Evolutionary conservation across 2,888 invertebrate species (phyloP).

Genomic region (Scrobipalpa costella): DNA sequence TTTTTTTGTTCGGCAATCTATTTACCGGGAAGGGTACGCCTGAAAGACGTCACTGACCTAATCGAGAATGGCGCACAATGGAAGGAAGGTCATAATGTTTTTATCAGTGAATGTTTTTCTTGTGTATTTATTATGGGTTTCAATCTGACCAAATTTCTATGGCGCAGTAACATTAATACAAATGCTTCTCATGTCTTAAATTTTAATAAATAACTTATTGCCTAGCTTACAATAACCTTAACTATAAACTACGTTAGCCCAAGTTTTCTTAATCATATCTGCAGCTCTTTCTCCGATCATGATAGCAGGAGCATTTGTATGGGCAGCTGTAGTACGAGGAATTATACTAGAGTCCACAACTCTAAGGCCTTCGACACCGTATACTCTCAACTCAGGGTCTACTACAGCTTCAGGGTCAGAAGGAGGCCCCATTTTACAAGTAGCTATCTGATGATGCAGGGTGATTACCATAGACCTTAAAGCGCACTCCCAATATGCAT

Average conservation of each 20-base stretch:
- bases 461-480: conserved; percentile 79
- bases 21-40: conserved; percentile 25
- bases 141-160: too few species aligned
- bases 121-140: not conserved
- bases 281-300: conserved; percentile 89
- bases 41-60: conserved; percentile 6
- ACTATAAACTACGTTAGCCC: conserved; percentile 60
- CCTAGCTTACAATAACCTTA: conserved; percentile 6
- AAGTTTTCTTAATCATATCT: conserved; percentile 83
- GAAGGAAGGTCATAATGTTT: not conserved
- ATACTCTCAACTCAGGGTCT: conserved; percentile 82
- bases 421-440: conserved; percentile 86
- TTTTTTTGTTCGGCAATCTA: conserved; percentile 42
- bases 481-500: conserved; percentile 87
- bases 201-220: too few species aligned
- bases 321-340: conserved; percentile 82
- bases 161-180: too few species aligned
- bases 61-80: not conserved
- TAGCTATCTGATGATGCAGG: conserved; percentile 83
- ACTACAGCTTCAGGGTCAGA: conserved; percentile 84
- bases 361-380: conserved; percentile 82
- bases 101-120: not conserved
- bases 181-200: too few species aligned
- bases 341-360: conserved; percentile 87
- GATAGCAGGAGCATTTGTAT: conserved; percentile 84